These are phyloP conservation scores for Stichopus horrens DNA, from an alignment of 53 echinoderm and acorn worm species.

Conservation along the genomic window DNA sequence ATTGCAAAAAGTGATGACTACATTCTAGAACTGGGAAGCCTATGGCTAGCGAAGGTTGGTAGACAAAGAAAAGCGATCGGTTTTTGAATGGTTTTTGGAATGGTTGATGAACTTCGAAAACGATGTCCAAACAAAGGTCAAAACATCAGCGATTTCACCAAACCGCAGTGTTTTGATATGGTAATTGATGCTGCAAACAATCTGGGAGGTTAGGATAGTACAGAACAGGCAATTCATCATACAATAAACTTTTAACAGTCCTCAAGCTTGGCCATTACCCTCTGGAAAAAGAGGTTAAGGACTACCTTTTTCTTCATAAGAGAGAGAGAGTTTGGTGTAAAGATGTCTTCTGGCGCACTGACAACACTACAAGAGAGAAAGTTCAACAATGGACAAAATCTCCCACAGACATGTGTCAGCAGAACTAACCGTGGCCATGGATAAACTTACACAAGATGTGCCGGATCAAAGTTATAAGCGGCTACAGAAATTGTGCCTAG, in stretches of 20 bases:
- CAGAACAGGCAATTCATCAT: constrained; percentile 22
- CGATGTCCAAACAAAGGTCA: constrained; percentile 48
- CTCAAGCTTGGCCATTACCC: constrained; percentile 23
- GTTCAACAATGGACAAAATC: constrained; percentile 18
- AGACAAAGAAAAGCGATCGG: constrained; percentile 29
- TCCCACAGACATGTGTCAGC: constrained; percentile 46
- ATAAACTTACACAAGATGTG: not conserved
- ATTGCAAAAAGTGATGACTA: constrained; percentile 57
- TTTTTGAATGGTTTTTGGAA: too few species aligned
- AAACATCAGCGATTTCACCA: constrained; percentile 54
- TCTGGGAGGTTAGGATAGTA: constrained; percentile 48
- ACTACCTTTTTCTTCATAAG: constrained; percentile 27
- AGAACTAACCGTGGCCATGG: constrained; percentile 48
- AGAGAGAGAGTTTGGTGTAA: constrained; percentile 48
- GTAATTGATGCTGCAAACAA: constrained; percentile 54
- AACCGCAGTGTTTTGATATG: constrained; percentile 59
- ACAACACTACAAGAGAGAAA: constrained; percentile 11
- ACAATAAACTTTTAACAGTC: constrained; percentile 44
- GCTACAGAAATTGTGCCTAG: constrained; percentile 53
- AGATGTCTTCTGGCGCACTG: constrained; percentile 45
- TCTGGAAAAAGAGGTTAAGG: constrained; percentile 51
- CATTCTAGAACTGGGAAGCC: constrained; percentile 57
- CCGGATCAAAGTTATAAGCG: constrained; percentile 20
- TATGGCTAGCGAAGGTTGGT: constrained; percentile 53
- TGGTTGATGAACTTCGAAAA: constrained; percentile 48